Conservation (phyloP, 2,797 vertebrate genomes). For the Acanthurus leucopareius region DNA sequence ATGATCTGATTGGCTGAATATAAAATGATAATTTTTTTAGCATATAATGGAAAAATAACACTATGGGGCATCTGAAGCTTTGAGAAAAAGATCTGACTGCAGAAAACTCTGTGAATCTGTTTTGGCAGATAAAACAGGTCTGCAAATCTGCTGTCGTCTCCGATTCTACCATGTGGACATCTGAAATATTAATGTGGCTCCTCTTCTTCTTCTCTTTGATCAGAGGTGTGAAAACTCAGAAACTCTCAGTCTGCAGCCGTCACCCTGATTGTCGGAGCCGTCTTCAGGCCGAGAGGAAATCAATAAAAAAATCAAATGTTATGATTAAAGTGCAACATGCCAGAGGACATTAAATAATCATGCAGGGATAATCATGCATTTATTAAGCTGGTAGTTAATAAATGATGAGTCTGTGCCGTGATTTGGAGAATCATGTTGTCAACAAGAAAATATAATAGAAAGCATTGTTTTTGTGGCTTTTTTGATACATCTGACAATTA, state of each 20-base stretch:
- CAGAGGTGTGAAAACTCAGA: conserved; percentile 40
- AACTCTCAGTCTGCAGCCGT: conserved; percentile 20
- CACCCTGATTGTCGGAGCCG: conserved; percentile 44
- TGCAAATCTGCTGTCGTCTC: conserved; percentile 34
- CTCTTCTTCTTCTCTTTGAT: conserved; percentile 57
- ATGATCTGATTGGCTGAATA: not conserved
- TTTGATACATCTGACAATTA: no score
- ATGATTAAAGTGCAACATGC: conserved; percentile 78
- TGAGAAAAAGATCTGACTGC: not conserved
- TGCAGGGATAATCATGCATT: conserved; percentile 37
- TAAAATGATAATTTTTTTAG: not conserved
- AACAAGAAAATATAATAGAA: not conserved
- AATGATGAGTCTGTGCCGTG: conserved; percentile 35
- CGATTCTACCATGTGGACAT: conserved; percentile 6
- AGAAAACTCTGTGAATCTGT: not conserved
- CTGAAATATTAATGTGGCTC: conserved; percentile 52
- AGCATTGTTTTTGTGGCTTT: no score
- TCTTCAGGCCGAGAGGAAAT: conserved; percentile 56
- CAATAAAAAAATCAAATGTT: conserved; percentile 79
- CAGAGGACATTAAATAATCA: conserved; percentile 81
- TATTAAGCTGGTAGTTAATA: conserved; percentile 50
- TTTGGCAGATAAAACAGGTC: conserved; percentile 10
- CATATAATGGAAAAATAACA: not conserved
- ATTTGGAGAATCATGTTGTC: conserved; percentile 19
- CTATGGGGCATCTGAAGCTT: not conserved